Evolutionary conservation across 2,113 vertebrate genomes (phyloP).

Genomic region (Ptyas mucosa): DNA sequence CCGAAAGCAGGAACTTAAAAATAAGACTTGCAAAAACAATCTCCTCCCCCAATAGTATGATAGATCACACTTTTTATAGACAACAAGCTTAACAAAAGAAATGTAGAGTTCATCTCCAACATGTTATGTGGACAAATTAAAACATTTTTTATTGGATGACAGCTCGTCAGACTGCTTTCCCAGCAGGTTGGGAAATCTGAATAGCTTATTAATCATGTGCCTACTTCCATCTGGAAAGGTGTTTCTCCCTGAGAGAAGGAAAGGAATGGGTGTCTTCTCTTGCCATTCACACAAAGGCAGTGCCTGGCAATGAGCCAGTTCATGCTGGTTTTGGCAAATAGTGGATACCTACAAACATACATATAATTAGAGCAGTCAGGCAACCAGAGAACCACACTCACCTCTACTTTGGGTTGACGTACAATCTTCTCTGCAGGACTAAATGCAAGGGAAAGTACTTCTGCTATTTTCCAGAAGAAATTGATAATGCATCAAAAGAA

Average conservation of each 20-base stretch:
- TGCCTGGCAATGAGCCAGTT: neutral
- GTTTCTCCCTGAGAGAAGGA: neutral
- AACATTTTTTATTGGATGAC: neutral
- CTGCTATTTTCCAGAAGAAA: neutral
- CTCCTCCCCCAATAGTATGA: neutral
- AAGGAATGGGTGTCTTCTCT: neutral
- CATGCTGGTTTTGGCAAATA: neutral
- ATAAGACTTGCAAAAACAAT: neutral
- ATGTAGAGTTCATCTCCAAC: neutral
- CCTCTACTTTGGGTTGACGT: neutral
- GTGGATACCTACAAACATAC: neutral
- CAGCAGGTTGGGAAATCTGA: neutral
- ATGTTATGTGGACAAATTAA: neutral
- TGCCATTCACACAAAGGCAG: neutral
- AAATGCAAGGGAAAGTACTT: neutral
- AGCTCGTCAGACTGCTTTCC: neutral
- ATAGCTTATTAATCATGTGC: conserved; percentile 3
- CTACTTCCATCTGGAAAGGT: neutral
- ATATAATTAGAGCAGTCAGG: neutral
- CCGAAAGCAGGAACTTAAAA: neutral
- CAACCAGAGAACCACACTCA: neutral
- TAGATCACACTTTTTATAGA: neutral
- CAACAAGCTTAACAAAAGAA: neutral
- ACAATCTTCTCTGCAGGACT: neutral
- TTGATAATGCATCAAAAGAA: neutral